A percentile compares a stretch with the other conserved stretches of the same genome.
Evolutionary conservation across 1,140 invertebrate species (phyloP).

Genomic region (Drosophila arizonae): DNA sequence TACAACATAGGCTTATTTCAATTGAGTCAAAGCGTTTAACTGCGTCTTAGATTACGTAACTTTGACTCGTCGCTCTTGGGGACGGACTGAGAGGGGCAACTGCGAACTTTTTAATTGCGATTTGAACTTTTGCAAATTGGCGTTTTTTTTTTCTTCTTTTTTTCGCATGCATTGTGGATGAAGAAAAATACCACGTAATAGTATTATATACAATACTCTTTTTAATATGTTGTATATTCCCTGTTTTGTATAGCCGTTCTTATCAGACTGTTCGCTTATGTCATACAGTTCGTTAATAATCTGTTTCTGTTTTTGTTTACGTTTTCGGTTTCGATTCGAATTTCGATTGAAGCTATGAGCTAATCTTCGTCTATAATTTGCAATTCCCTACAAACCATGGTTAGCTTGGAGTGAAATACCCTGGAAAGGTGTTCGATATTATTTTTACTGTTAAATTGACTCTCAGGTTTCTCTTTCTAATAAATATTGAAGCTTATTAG

Average conservation of each 20-base stretch:
- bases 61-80: conserved; percentile 37
- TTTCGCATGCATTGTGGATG: conserved; percentile 7
- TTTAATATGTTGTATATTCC: conserved; percentile 23
- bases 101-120: conserved; percentile 40
- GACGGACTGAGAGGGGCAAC: not conserved
- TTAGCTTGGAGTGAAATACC: not conserved
- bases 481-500: too few species aligned
- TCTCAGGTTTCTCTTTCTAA: too few species aligned
- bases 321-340: conserved; percentile 56
- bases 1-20: conserved; percentile 28
- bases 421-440: too few species aligned
- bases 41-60: conserved; percentile 75
- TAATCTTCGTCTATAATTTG: conserved; percentile 40
- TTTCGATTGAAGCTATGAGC: conserved; percentile 48
- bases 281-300: conserved; percentile 61
- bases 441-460: too few species aligned
- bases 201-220: not conserved
- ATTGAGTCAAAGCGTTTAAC: conserved; percentile 49
- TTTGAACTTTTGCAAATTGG: conserved; percentile 24
- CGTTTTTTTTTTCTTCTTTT: not conserved
- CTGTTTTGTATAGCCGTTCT: conserved; percentile 11
- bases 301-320: conserved; percentile 65
- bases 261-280: conserved; percentile 38
- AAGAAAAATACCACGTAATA: conserved; percentile 29
- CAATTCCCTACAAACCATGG: not conserved